Conservation (phyloP, 2,113 vertebrate genomes). For the Arenaria interpres region DNA sequence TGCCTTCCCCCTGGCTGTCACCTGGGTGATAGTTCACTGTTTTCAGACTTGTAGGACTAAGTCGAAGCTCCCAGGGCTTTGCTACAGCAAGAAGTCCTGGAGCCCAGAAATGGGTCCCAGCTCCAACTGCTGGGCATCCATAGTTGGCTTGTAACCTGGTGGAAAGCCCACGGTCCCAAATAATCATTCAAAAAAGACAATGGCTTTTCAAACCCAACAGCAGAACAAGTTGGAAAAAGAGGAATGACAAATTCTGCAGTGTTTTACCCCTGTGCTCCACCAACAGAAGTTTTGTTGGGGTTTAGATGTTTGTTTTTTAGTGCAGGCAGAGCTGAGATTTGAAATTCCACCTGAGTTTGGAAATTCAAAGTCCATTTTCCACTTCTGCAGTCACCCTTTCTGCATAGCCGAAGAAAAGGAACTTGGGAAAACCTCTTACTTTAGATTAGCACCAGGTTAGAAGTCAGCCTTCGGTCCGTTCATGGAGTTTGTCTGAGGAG, state of each 20-base stretch:
- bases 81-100: neutral
- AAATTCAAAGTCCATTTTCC: neutral
- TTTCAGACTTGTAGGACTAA: neutral
- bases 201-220: neutral
- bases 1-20: neutral
- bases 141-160: neutral
- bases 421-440: neutral
- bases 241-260: neutral
- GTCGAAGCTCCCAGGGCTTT: neutral
- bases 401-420: neutral
- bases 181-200: neutral
- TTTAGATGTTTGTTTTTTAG: too few relatives aligned
- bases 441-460: neutral
- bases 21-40: neutral
- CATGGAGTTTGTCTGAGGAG: neutral
- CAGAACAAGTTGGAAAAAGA: neutral
- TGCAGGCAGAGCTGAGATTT: neutral
- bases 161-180: neutral
- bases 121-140: neutral
- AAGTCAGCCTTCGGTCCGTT: neutral
- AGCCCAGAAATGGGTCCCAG: neutral
- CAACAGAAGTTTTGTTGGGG: neutral
- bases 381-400: neutral
- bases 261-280: neutral
- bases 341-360: neutral